Evolutionary conservation across 2,797 vertebrate species (phyloP), one percentile per base, ranked within the genome.

Genomic region (Tangara arthus): DNA sequence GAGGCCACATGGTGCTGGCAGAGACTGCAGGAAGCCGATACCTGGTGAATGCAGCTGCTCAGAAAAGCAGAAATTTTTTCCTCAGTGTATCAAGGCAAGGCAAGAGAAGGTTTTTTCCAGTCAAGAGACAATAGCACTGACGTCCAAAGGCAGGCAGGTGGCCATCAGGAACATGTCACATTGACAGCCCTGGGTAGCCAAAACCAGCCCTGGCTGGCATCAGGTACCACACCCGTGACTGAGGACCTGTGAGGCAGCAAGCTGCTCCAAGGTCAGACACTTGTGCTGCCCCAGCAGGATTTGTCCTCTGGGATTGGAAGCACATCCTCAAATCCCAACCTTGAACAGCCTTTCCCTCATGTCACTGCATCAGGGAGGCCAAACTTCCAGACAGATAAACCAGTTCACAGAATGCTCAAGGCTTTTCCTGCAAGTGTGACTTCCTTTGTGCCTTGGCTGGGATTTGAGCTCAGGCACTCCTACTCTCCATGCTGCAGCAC

Each of bases 61-160:
- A 70, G 85, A 78, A 68, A 50, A 69, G 50, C 2, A 4, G 55
- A 28, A n/a, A n/a, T 44, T 78, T 2, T 71, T 32, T 73, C 60
- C 52, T 47, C 34, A 70, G 34, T 22, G 8, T 39, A 46, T 28
- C 63, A 19, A 73, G 27, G 47, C 27, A 41, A 78, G 76, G 47
- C 30, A 49, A 64, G 64, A 76, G 11, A 34, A 34, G 14, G 2
- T 57, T 52, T 76, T 77, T 75, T 27, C 3, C 37, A 88, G 52
- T 7, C 53, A 47, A 39, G 35, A 61, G 32, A 82, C 35, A 85
- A 35, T 6, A 32, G 52, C 71, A 41, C 26, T 64, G 57, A 82
- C n/a, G 23, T 81, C 82, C 65, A 65, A 82, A 56, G 56, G 71
- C 60, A 66, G 75, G 71, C 71, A 82, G 75, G 32, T 82, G 84